Evolutionary conservation across 2,797 vertebrate genomes (phyloP), one percentile per base, ranked within the genome.

Genomic region (Gambusia yucatana): DNA sequence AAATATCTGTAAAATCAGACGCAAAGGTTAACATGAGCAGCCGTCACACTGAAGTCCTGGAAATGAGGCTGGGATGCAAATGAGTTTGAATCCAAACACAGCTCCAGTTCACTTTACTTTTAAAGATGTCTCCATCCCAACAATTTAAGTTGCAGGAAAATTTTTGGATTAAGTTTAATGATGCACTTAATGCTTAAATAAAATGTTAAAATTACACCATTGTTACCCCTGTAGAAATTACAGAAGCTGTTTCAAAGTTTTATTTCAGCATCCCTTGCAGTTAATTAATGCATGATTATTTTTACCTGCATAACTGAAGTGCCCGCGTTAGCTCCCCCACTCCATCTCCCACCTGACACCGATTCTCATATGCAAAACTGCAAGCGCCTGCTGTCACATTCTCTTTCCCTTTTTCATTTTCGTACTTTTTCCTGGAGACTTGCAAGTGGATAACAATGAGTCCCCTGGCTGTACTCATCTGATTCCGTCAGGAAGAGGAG

Each of bases 401-500:
- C 77, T 10, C 36, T 33, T 90, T 83, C 79, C 59, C 77, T 7
- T 30, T 59, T 50, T 73, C 76, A 87, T 75, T 76, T 85, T 89
- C 87, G 77, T 72, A 78, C 76, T 78, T 85, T 87, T 79, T 88
- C 75, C 85, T 77, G 84, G 85, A 90, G 84, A 82, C 84, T 91
- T 91, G 86, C 88, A 81, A 90, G 90, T 93, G 80, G 91, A 93
- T 93, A 92, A 93, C 91, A 91, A 91, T 91, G 89, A 86, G 91
- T 94, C 92, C 92, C 92, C 85, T 85, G 92, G 85, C 88, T 92
- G 90, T 89, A 92, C 91, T 94, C 91, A 94, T 93, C 91, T 89
- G 86, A 91, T 93, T 95, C 93, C 88, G 91, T 95, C 93, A 94
- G 93, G 91, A 94, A 92, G 86, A 84, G 84, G 87, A 93, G 90